Evolutionary conservation across 2,888 invertebrate species (phyloP), one percentile per base, ranked within the genome.

Genomic region (Netelia inedita): DNA sequence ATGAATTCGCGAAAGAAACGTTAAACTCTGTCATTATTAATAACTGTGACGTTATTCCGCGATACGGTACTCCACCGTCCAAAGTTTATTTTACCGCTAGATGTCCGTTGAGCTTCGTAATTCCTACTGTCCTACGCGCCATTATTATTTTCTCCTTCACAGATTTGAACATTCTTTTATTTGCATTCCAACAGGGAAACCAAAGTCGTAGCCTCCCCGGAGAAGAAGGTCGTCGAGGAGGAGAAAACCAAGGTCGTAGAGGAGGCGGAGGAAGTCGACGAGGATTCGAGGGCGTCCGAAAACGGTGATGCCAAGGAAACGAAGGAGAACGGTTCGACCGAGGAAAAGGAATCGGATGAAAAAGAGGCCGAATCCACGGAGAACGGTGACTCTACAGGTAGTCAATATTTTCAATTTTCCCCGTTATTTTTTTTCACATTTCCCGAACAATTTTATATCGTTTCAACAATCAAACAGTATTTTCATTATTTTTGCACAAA

Each of bases 211-310:
- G 92, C 92, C 85, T 92, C 94, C 6, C 94, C 94, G 68, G 94
- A 94, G 90, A 95, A 95, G 90, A 93, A 91, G 95, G 94, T 88
- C 66, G 91, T 90, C 76, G 90, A 91, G 85, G 90, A 90, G 61
- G 91, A 94, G 57, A 91, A 92, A 91, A 95, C 95, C 88, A 93
- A 93, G 95, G 95, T 91, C 72, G 93, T 93, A 14, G 94, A 94
- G 73, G 91, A 93, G 59, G 93, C 91, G 89, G 95, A 95, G 85
- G 95, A 95, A 86, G 94, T 93, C 41, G 94, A 94, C 21, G 92
- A 93, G 50, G 93, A 94, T 59, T 93, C 94, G 28, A 93, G 94
- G 86, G 91, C 94, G 71, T 94, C 94, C 81, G 91, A 93, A 76
- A 94, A 94, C 84, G 94, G 93, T 55, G 92, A 93, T n/a, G 91